A percentile compares a stretch with the other conserved stretches of the same genome.
phyloP scores from a whole-genome alignment of 2,113 vertebrate species.

The Nerophis lumbriciformis region DNA sequence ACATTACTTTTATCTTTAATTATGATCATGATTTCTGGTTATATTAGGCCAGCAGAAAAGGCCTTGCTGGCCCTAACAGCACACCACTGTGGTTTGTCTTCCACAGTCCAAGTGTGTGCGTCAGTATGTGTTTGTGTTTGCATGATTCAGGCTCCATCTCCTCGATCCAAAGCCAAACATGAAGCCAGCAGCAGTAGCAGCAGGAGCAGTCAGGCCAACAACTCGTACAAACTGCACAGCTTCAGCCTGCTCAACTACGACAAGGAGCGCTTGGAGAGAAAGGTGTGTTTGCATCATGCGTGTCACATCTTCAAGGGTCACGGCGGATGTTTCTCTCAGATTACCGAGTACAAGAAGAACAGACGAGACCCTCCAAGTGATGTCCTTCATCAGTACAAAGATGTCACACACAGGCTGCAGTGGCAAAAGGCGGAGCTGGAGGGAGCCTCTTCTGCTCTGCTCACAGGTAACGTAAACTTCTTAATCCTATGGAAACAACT shows the following conservation, averaged over 20 bases:
- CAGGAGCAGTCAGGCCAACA: conserved; percentile 43
- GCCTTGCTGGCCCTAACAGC: too few species aligned
- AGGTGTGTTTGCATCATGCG: conserved; percentile 61
- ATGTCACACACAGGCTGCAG: conserved; percentile 75
- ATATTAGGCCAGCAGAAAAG: too few species aligned
- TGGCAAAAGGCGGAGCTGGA: conserved; percentile 83
- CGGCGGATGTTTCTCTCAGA: conserved; percentile 53
- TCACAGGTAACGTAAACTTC: conserved; percentile 65
- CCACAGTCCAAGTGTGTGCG: too few species aligned
- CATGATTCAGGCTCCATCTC: conserved; percentile 53
- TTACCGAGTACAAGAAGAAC: conserved; percentile 71
- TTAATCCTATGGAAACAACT: neutral
- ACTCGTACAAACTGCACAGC: conserved; percentile 76
- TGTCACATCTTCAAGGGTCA: conserved; percentile 4
- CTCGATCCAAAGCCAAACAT: conserved; percentile 61
- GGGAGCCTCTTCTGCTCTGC: conserved; percentile 63
- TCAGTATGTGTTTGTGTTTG: conserved; percentile 4
- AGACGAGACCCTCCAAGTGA: conserved; percentile 71
- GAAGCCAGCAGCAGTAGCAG: conserved; percentile 46
- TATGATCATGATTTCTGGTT: too few species aligned
- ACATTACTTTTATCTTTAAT: too few species aligned
- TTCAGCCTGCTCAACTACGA: conserved; percentile 83
- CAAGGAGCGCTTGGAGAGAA: conserved; percentile 80
- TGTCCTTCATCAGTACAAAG: conserved; percentile 74
- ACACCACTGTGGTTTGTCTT: too few species aligned